Conservation (phyloP, 2,888 invertebrate species). For the Drosophila incognita region DNA sequence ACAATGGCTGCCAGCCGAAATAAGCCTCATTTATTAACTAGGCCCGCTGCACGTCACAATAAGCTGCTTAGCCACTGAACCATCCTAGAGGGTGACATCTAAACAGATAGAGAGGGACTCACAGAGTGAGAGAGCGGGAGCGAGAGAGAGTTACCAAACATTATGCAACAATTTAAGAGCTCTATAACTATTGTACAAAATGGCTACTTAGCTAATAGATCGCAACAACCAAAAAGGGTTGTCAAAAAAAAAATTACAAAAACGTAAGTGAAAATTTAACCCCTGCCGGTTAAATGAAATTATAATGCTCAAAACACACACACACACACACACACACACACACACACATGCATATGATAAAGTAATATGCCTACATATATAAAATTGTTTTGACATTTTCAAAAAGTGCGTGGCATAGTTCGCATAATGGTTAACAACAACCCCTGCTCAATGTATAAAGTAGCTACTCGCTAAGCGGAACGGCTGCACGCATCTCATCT, state of each 20-base stretch:
- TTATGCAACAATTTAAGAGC: conserved; percentile 67
- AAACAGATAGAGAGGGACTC: not conserved
- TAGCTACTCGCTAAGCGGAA: conserved; percentile 54
- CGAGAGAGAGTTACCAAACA: conserved; percentile 18
- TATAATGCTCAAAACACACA: conserved; percentile 60
- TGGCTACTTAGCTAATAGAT: conserved; percentile 80
- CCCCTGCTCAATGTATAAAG: conserved; percentile 42
- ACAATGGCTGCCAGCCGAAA: conserved; percentile 56
- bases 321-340: conserved; percentile 27
- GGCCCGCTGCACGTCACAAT: conserved; percentile 55
- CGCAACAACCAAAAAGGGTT: conserved; percentile 61
- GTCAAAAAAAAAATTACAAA: conserved; percentile 25
- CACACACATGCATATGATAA: conserved; percentile 27
- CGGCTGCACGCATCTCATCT: conserved; percentile 53
- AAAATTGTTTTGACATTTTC: conserved; percentile 81
- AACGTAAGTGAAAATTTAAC: conserved; percentile 62
- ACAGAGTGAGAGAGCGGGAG: not conserved
- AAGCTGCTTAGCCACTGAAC: conserved; percentile 66
- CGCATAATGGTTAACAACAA: conserved; percentile 53
- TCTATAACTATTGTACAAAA: conserved; percentile 72
- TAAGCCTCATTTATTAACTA: conserved; percentile 67
- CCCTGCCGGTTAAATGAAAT: conserved; percentile 77
- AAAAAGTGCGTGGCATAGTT: conserved; percentile 69
- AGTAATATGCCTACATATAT: conserved; percentile 35
- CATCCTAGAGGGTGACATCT: conserved; percentile 51